Conservation (phyloP, 2,888 invertebrate genomes). For the Rotaria magnacalcarata region DNA sequence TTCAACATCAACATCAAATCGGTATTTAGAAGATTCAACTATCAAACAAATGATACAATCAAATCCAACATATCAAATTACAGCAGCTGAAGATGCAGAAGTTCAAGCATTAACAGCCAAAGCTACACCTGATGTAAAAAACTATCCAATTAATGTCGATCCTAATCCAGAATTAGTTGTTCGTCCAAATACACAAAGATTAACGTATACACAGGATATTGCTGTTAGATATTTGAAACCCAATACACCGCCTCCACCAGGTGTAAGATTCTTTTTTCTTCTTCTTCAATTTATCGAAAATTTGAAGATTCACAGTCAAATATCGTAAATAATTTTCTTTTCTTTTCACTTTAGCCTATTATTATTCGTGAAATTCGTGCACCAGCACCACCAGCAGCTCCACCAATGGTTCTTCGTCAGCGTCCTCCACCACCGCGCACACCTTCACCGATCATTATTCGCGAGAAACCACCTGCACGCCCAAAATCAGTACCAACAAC, state of each 20-base stretch:
- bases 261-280: not conserved
- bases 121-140: slow-evolving; percentile 5
- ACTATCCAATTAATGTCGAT: slow-evolving; percentile 44
- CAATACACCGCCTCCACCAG: slow-evolving; percentile 41
- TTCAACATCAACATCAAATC: not conserved
- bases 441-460: slow-evolving; percentile 41
- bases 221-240: slow-evolving; percentile 44
- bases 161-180: slow-evolving; percentile 41
- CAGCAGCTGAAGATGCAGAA: not conserved
- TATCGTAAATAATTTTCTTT: not conserved
- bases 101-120: not conserved
- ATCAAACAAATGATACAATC: not conserved
- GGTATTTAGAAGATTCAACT: not conserved
- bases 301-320: not conserved
- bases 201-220: slow-evolving; percentile 42
- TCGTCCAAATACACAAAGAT: slow-evolving; percentile 34
- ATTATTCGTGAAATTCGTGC: slow-evolving; percentile 36
- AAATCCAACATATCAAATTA: not conserved
- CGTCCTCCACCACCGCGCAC: slow-evolving; percentile 43
- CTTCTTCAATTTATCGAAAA: not conserved
- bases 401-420: slow-evolving; percentile 42
- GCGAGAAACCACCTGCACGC: slow-evolving; percentile 40
- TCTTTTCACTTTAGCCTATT: not conserved
- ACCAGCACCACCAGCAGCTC: slow-evolving; percentile 39
- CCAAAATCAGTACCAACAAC: slow-evolving; percentile 40